phyloP scores from a whole-genome alignment of 2,888 invertebrate species.

The Rotaria macrura region DNA sequence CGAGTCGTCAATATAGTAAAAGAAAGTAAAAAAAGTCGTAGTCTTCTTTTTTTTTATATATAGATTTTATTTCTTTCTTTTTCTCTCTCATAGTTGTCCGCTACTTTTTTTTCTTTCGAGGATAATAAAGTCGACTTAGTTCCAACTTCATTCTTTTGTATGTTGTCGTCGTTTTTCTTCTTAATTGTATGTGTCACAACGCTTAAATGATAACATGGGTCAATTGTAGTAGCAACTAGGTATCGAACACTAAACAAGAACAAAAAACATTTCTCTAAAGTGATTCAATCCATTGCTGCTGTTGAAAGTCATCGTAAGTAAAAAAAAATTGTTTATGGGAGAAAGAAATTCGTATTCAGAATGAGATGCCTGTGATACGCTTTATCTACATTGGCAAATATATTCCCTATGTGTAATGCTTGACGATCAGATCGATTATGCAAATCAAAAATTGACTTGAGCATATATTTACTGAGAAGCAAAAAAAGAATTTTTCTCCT shows the following conservation, averaged over 20 bases:
- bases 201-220: background rate
- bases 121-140: background rate
- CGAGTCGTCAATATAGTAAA: background rate
- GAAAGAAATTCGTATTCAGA: background rate
- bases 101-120: background rate
- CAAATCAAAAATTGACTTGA: background rate
- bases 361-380: constrained; percentile 1
- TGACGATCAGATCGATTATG: constrained; percentile 5
- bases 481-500: background rate
- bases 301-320: background rate
- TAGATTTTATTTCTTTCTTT: background rate
- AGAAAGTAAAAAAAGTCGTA: background rate
- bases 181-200: background rate
- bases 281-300: background rate
- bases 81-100: background rate
- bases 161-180: background rate
- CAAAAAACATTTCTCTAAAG: background rate
- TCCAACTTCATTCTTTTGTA: background rate
- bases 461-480: background rate
- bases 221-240: background rate
- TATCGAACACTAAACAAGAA: background rate
- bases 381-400: background rate
- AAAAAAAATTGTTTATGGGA: background rate
- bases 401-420: background rate
- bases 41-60: background rate